A percentile compares a stretch with the other conserved stretches of the same genome.
Conservation (phyloP, 1,140 invertebrate species). For the Goniozus legneri region DNA sequence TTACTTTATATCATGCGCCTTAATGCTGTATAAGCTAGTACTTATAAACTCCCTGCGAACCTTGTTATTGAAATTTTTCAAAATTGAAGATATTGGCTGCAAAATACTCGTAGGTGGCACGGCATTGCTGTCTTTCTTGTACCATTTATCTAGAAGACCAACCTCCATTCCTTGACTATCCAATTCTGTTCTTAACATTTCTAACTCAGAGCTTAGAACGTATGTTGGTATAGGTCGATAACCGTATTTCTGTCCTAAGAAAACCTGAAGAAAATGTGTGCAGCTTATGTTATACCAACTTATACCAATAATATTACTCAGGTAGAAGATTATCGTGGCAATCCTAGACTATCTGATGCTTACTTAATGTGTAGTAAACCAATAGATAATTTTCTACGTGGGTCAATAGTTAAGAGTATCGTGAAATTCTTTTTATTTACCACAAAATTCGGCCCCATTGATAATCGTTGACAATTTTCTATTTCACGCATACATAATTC, state of each 20-base stretch:
- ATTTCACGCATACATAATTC: conserved; percentile 98
- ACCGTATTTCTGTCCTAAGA: conserved; percentile 97
- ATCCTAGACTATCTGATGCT: too few species aligned
- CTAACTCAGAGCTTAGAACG: conserved; percentile 87
- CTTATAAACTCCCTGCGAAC: conserved; percentile 50
- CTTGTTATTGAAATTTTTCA: conserved; percentile 98
- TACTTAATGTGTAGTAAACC: too few species aligned
- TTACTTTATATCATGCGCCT: too few species aligned
- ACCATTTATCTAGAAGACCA: conserved; percentile 88
- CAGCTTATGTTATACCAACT: too few species aligned
- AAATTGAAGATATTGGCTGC: conserved; percentile 94
- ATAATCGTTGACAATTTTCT: conserved; percentile 93
- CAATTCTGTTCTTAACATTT: conserved; percentile 81
- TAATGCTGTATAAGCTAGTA: neutral
- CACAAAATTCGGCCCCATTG: conserved; percentile 98
- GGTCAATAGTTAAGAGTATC: too few species aligned
- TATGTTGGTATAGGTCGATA: conserved; percentile 96
- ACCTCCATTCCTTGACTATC: conserved; percentile 77
- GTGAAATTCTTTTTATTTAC: conserved; percentile 49
- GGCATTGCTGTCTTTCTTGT: conserved; percentile 93
- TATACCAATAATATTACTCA: too few species aligned
- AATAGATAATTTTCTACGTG: too few species aligned
- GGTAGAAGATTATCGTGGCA: too few species aligned
- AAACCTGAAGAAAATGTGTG: too few species aligned
- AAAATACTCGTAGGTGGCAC: conserved; percentile 90